Evolutionary conservation across 1,140 invertebrate species (phyloP), one percentile per base, ranked within the genome.

Genomic region (Parasteatoda tepidariorum): DNA sequence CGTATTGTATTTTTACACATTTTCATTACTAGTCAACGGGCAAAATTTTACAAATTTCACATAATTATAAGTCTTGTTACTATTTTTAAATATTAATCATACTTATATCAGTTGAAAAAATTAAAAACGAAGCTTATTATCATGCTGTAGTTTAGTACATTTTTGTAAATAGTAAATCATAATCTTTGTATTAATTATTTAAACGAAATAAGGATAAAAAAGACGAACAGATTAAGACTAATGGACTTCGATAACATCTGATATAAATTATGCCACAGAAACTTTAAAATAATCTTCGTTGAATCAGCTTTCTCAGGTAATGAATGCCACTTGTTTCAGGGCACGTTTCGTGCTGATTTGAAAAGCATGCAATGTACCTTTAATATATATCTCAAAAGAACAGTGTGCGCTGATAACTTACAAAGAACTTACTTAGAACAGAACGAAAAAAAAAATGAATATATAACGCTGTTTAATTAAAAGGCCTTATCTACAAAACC

Each of bases 161-260:
- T n/a, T n/a, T n/a, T n/a, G n/a, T n/a, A n/a, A n/a, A n/a, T n/a
- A n/a, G n/a, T n/a, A n/a, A n/a, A n/a, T n/a, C n/a, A n/a, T n/a
- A n/a, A n/a, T n/a, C n/a, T n/a, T n/a, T n/a, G n/a, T n/a, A n/a
- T n/a, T n/a, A n/a, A n/a, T n/a, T n/a, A n/a, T n/a, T n/a, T n/a
- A n/a, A n/a, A n/a, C n/a, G n/a, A n/a, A n/a, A n/a, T n/a, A n/a
- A n/a, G n/a, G n/a, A n/a, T n/a, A n/a, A n/a, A 57, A 30, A 67
- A 79, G 48, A 79, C 33, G 30, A 57, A 66, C 30, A 28, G 62
- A 79, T 68, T 57, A 68, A 79, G 64, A 79, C 62, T 67, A 68
- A 79, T 79, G 76, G 76, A 68, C 33, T 34, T 41, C n/a, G 76
- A 68, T 79, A 68, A 68, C 67, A 79, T 79, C 48, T 68, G 9